These are phyloP conservation scores for Cephus pygmeus DNA, from an alignment of 2,888 invertebrate genomes.

Conservation along the genomic window DNA sequence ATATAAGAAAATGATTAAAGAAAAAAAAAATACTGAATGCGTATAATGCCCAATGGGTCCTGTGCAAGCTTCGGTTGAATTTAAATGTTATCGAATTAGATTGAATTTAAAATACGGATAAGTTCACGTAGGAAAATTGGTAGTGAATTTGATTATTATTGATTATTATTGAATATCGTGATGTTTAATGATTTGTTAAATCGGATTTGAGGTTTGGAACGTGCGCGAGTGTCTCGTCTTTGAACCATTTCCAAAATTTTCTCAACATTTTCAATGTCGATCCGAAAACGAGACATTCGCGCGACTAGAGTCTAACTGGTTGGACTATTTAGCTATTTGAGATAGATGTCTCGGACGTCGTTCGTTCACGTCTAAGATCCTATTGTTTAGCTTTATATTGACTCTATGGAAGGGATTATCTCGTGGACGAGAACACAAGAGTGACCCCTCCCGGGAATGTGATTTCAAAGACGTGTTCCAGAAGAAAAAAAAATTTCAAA, in stretches of 20 bases:
- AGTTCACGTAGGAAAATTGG: slow-evolving; percentile 31
- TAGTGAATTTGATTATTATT: slow-evolving; percentile 35
- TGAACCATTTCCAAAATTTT: not conserved
- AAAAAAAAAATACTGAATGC: slow-evolving; percentile 30
- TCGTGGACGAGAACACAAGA: not conserved
- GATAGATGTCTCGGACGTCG: not conserved
- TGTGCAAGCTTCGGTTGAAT: slow-evolving; percentile 60
- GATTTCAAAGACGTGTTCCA: slow-evolving; percentile 9
- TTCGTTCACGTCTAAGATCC: not conserved
- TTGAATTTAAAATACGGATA: slow-evolving; percentile 50
- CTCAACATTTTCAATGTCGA: not conserved
- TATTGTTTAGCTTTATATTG: not conserved
- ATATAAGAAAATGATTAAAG: slow-evolving; percentile 13
- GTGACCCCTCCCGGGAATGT: slow-evolving; percentile 2
- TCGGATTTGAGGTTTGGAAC: slow-evolving; percentile 31
- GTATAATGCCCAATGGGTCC: slow-evolving; percentile 53
- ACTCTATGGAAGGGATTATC: not conserved
- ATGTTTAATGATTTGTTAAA: slow-evolving; percentile 41
- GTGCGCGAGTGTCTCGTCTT: slow-evolving; percentile 23
- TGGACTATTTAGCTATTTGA: slow-evolving; percentile 6
- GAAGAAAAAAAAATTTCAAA: not conserved
- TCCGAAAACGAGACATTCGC: not conserved
- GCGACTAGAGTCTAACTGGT: slow-evolving; percentile 7
- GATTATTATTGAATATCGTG: slow-evolving; percentile 39
- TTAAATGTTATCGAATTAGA: slow-evolving; percentile 54